Evolutionary conservation across 2,797 vertebrate genomes (phyloP).

Genomic region (Acanthornis magna): DNA sequence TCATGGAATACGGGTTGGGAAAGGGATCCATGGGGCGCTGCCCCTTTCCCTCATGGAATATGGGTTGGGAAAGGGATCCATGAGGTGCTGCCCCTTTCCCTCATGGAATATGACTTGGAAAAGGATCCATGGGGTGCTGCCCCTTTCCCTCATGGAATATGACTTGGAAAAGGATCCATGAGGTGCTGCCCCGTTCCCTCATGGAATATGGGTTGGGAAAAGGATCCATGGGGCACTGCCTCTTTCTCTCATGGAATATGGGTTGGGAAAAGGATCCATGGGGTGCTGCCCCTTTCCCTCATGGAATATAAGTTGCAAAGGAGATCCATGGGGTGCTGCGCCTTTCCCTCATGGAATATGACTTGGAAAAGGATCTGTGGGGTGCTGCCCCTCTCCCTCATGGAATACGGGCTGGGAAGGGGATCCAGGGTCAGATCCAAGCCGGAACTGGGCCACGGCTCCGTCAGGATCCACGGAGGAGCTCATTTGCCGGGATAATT

Average conservation of each 20-base stretch:
- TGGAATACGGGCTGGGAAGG: background rate
- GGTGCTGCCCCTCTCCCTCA: background rate
- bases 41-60: background rate
- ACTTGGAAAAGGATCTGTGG: background rate
- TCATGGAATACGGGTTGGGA: background rate
- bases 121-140: too few species aligned
- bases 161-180: accelerated
- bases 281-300: background rate
- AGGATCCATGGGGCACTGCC: background rate
- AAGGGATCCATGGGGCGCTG: too few species aligned
- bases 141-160: accelerated
- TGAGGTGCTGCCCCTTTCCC: background rate
- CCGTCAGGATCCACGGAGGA: background rate
- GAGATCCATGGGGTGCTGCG: too few species aligned
- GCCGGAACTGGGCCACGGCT: background rate
- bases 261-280: too few species aligned
- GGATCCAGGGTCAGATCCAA: background rate
- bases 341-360: background rate
- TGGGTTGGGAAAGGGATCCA: accelerated
- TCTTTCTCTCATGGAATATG: background rate
- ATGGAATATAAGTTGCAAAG: accelerated
- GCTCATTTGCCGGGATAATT: constrained; percentile 66
- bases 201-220: background rate
- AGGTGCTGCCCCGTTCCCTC: too few species aligned
- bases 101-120: background rate